Base-by-base conservation (phyloP, 2,888 invertebrate species). In the Nomada hirtipes region DNA sequence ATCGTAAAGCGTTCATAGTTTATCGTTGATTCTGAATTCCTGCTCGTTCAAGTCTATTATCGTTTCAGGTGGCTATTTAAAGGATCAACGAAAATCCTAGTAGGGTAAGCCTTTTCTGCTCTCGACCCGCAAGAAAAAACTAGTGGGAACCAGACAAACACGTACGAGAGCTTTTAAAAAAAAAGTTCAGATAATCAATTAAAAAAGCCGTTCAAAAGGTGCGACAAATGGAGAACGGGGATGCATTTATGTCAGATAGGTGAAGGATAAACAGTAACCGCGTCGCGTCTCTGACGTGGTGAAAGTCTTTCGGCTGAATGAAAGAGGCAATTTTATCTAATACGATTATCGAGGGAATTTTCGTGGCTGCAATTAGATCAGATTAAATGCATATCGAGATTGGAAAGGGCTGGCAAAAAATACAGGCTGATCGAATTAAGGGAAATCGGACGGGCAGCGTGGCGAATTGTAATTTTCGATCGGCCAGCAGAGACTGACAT, bases 261-360 rank as follows among this genome's bases (percentile, higher is more conserved):
- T 36, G 42, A 23, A 44, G 15, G 2, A 23, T 50, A 18, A 64
- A 53, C 44, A 53, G 52, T 20, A 20, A 64, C 63, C 63, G 11
- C 69, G 64, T 55, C 57, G 26, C 59, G 67, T 44, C 29, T n/a
- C 52, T 55, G 68, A 82, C 76, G 36, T 61, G 67, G 79, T 72
- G 64, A 75, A 60, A 53, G 65, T 67, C 44, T 44, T 61, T 67
- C 70, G 68, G 70, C 76, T 44, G 69, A 73, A 86, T 53, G 29
- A 42, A 23, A 52, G 26, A 57, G 63, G 65, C 83, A 85, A 86
- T 86, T 86, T 80, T 69, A 36, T 44, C 29, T 83, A 84, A 86
- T 63, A 65, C 64, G 67, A 83, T 86, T 85, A 78, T 63, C 57
- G 76, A 13, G 11, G 64, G 63, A 76, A 76, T 75, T 86, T 60